Percentiles rank a stretch among this genome's conserved stretches.
phyloP scores from a whole-genome alignment of 2,888 invertebrate genomes.

The Trachelus troglodyta region DNA sequence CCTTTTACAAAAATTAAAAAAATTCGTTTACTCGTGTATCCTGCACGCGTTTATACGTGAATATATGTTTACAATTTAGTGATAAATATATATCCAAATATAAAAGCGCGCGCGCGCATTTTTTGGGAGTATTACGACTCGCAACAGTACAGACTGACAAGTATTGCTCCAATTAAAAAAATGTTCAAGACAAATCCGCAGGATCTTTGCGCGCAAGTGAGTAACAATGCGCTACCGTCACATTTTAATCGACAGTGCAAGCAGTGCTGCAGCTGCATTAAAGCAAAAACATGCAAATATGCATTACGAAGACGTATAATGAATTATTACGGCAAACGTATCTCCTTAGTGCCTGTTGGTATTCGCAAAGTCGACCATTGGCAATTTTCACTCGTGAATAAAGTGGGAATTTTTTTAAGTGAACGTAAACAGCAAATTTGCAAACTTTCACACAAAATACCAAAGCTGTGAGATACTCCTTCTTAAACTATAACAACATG shows the following conservation, averaged over 20 bases:
- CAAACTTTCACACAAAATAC: neutral
- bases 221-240: neutral
- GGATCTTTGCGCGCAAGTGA: neutral
- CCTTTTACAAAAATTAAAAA: conserved; percentile 35
- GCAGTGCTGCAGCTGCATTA: neutral
- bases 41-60: neutral
- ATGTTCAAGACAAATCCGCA: neutral
- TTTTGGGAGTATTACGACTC: neutral
- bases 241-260: neutral
- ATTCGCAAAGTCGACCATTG: neutral
- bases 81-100: neutral
- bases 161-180: neutral
- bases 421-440: neutral
- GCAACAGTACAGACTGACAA: neutral
- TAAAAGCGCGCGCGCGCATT: neutral
- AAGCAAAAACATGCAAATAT: neutral
- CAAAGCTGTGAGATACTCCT: neutral
- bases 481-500: neutral
- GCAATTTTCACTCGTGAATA: neutral
- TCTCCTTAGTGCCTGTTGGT: neutral
- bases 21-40: conserved; percentile 22
- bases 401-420: neutral
- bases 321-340: neutral
- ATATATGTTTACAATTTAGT: neutral
- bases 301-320: neutral